Base-by-base conservation (phyloP, 2,888 invertebrate genomes). In the Nomada fucata region DNA sequence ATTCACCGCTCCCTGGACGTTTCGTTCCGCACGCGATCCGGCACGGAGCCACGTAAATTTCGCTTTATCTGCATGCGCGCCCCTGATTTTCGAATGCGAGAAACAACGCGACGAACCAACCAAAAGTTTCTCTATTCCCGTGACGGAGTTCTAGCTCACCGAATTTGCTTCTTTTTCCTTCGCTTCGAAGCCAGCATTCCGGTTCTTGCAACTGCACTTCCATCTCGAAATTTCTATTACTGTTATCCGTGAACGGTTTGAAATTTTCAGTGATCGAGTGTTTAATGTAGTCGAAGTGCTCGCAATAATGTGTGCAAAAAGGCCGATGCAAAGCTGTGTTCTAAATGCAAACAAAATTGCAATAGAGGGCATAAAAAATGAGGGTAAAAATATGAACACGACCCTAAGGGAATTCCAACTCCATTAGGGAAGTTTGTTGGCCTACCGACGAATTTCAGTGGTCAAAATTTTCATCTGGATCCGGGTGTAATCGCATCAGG, bases 41-140 rank as follows among this genome's bases (percentile, higher is more conserved):
- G 44, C 70, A 44, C 52, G 64, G 15, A 18, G 15, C 47, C 63
- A 50, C 81, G 63, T 71, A 75, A 75, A 81, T 82, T 71, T 20
- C 61, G 36, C 52, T 57, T 69, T 74, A 64, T 79, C 55, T 61
- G 47, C 52, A 50, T 20, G 20, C 57, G 55, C 26, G 60, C 26
- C 11, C 20, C 52, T 59, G 80, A 79, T 79, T 79, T 52, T 36
- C 67, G 47, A 44, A 57, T 26, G 50, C 50, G 67, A 36, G 65
- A 15, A 53, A 26, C 65, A 23, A 18, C 65, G 44, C 36, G 52
- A n/a, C 50, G 55, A 61, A 26, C 77, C 26, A 68, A 26, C n/a
- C 0, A 15, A 68, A 42, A n/a, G 36, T 50, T 50, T 50, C 44
- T 50, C 61, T 20, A 44, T 29, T 20, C 50, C 23, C 36, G 2